Conservation (phyloP, 2,888 invertebrate genomes). For the Copidosoma aretas region DNA sequence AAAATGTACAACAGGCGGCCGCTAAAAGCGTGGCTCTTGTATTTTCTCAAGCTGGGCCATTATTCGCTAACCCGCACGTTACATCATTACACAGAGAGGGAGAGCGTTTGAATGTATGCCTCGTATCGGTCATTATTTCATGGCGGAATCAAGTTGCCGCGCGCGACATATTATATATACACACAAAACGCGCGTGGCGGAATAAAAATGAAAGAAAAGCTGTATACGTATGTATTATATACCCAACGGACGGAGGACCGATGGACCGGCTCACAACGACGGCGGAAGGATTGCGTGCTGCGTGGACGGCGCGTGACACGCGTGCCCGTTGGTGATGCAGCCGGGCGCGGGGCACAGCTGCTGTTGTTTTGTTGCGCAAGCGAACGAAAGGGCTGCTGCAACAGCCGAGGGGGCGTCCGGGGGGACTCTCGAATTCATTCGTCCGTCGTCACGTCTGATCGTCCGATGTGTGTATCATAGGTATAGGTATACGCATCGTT, state of each 20-base stretch:
- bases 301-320: conserved; percentile 43
- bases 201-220: conserved; percentile 30
- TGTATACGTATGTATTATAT: no score
- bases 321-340: conserved; percentile 6
- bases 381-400: conserved; percentile 45
- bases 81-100: no score
- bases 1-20: conserved; percentile 3
- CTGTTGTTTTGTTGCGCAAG: conserved; percentile 62
- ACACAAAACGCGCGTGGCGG: conserved; percentile 9
- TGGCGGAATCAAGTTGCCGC: conserved; percentile 27
- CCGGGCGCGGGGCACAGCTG: conserved; percentile 47
- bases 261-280: conserved; percentile 15
- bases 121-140: conserved; percentile 35
- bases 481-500: no score
- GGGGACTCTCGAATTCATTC: conserved; percentile 48
- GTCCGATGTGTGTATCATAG: no score
- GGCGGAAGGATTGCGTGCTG: conserved; percentile 48
- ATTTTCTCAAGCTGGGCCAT: not conserved
- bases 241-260: not conserved
- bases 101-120: conserved; percentile 13
- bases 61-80: no score
- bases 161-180: not conserved
- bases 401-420: conserved; percentile 2
- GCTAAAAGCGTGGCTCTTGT: not conserved
- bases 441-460: conserved; percentile 30